phyloP scores from a whole-genome alignment of 2,113 vertebrate species.

The zebrafish (Danio rerio) region DNA sequence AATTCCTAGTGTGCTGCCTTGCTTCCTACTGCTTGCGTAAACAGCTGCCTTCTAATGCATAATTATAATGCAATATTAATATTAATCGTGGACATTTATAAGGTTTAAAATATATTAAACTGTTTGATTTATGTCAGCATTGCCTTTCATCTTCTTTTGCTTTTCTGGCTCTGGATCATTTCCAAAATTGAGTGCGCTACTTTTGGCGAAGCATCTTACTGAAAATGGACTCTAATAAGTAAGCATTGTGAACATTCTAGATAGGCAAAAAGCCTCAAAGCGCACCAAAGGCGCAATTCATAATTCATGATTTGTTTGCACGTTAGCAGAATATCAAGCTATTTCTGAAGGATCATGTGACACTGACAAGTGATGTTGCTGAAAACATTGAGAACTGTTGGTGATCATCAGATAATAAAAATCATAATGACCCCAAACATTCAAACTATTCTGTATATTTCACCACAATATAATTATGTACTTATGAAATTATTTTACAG shows the following conservation, averaged over 20 bases:
- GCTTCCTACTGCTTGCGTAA: slow-evolving; percentile 50
- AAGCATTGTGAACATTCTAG: background rate
- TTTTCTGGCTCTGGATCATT: background rate
- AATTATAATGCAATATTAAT: background rate
- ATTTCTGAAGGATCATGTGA: no score
- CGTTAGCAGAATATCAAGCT: background rate
- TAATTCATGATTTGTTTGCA: background rate
- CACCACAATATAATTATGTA: no score
- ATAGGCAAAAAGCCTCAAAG: background rate
- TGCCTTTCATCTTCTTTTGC: background rate
- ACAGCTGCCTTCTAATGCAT: background rate
- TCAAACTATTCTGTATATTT: background rate
- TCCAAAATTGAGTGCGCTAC: slow-evolving; percentile 50
- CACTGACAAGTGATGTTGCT: no score
- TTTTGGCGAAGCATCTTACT: slow-evolving; percentile 8
- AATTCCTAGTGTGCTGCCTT: slow-evolving; percentile 42
- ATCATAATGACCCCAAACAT: background rate
- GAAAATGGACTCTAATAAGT: background rate
- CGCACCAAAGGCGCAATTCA: background rate
- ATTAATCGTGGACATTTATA: background rate
- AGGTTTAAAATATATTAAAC: background rate
- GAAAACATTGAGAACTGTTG: no score
- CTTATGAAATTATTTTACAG: no score
- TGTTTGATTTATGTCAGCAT: background rate
- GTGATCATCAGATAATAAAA: no score